Evolutionary conservation across 2,797 vertebrate species (phyloP), one percentile per base, ranked within the genome.

Genomic region (Coluber constrictor): DNA sequence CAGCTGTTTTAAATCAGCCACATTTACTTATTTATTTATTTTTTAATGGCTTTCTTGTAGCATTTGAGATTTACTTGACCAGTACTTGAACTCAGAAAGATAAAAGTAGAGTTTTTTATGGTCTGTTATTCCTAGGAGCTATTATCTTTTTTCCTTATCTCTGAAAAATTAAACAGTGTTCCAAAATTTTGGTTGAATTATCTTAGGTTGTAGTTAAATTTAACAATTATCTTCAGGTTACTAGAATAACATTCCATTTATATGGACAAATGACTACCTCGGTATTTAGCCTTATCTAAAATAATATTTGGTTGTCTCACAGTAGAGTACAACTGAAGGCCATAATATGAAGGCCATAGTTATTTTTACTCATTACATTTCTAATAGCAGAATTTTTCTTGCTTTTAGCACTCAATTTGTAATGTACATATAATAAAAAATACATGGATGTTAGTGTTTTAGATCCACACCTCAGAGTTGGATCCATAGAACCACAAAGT

Each of bases 11-110:
- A 97, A 96, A 97, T 98, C 98, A 98, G 92, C 96, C 94, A 96
- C 96, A 97, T 97, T 97, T 97, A 97, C 98, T 97, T 94, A 95
- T 97, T 91, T 54, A 63, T 88, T n/a, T 7, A 95, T 91, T 54
- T 86, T 88, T n/a, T 7, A 95, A 60, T 96, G 94, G 94, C 91
- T 96, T 96, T 96, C 96, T 96, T 97, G 96, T 97, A 97, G 97
- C 97, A 97, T 97, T 98, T 97, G 97, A 97, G 96, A 97, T 97
- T 97, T 97, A 96, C 97, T 96, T 98, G 98, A 98, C 98, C 98
- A 98, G 96, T 97, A 97, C 97, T 98, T 98, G 98, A 98, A 98
- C 98, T 97, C 97, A 94, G 97, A 96, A 98, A 97, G 97, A 97
- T 98, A 96, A 95, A 97, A 97, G 97, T 96, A 96, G 94, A 96